Base-by-base conservation (phyloP, 1,140 invertebrate genomes). In the Trichonephila clavipes region DNA sequence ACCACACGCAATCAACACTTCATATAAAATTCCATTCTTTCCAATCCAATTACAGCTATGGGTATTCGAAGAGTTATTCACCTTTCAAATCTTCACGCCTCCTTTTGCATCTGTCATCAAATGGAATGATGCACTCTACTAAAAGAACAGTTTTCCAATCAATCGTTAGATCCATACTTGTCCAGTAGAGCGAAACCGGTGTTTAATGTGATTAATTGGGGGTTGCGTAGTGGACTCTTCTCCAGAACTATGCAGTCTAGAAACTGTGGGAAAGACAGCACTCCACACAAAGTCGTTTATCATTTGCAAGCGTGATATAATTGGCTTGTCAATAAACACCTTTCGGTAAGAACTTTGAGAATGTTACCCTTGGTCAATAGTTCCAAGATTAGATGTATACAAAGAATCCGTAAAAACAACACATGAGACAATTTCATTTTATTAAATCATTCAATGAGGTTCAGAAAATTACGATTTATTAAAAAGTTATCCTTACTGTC, bases 251-350 rank as follows among this genome's bases (percentile, higher is more conserved):
- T 14, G 28, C 18, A 18, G 72, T 28, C 18, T 19, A 77, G 24
- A 34, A 77, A 77, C 72, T 40, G 72, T 77, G 72, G 72, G 72
- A 77, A 77, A 77, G 72, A 77, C 72, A 77, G 18, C 72, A 77
- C 16, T 77, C 72, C 72, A n/a, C n/a, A n/a, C n/a, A 77, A 77
- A 77, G 72, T 77, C 72, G 72, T 77, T 77, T 77, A 77, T 77
- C 72, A 77, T 77, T 77, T 28, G 19, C 16, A 77, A 77, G 72
- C 28, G 34, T 40, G 72, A 77, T 77, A 77, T 77, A 77, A 77
- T 24, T 77, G 72, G 72, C 72, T 77, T 77, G 72, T 77, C 72
- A 77, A 77, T 77, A 40, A 18, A 77, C 34, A 77, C 5, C 72
- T 77, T 77, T 77, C 72, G 2, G 18, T 24, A 69, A 18, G 72